Percentiles rank a stretch among this genome's conserved stretches.
These are phyloP conservation scores for Saimiri boliviensis DNA, from an alignment of 2,113 vertebrate species.

Conservation along the genomic window DNA sequence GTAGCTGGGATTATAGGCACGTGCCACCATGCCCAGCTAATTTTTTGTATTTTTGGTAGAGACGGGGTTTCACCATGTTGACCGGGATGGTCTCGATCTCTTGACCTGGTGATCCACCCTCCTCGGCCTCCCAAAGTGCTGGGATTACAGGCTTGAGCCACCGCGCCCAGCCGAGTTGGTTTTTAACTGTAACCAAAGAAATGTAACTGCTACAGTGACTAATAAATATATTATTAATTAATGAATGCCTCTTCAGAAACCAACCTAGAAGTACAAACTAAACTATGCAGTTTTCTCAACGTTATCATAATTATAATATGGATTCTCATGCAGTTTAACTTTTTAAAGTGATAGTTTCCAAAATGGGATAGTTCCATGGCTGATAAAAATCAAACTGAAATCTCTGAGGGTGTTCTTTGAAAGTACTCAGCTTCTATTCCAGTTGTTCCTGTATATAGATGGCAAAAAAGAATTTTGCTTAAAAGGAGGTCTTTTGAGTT, in stretches of 20 bases:
- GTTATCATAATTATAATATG: background rate
- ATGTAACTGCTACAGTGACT: background rate
- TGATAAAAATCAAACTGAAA: slow-evolving; percentile 3
- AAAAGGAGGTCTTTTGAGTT: background rate
- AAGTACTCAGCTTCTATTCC: background rate
- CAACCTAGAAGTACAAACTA: background rate
- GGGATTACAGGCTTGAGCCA: too few species aligned
- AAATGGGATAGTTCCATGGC: background rate
- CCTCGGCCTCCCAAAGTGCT: too few species aligned
- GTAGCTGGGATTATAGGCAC: too few species aligned
- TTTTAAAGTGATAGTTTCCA: background rate
- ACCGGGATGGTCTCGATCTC: too few species aligned
- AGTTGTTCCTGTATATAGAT: background rate
- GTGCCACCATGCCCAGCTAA: too few species aligned
- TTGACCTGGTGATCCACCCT: too few species aligned
- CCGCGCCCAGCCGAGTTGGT: too few species aligned
- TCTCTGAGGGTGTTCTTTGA: background rate
- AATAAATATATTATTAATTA: background rate
- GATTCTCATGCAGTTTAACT: background rate
- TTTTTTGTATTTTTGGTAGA: too few species aligned
- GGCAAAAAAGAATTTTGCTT: background rate
- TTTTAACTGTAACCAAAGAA: background rate
- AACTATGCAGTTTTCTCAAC: background rate
- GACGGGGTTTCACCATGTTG: too few species aligned
- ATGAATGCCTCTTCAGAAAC: background rate